A percentile compares a stretch with the other conserved stretches of the same genome.
phyloP scores from a whole-genome alignment of 2,888 invertebrate species.

The Micropterix aruncella region DNA sequence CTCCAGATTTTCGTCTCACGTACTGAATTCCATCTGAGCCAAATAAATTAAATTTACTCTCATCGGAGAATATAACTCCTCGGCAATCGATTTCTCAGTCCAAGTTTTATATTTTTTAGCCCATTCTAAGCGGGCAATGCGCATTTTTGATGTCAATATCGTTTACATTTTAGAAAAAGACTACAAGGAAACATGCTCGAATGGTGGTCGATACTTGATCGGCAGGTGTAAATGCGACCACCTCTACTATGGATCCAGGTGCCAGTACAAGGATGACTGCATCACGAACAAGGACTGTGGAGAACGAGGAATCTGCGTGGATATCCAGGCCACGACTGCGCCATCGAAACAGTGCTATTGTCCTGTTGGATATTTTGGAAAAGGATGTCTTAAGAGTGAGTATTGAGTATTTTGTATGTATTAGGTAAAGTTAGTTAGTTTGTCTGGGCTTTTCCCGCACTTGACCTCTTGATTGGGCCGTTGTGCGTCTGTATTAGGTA shows the following conservation, averaged over 20 bases:
- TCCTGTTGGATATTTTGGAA: slow-evolving; percentile 77
- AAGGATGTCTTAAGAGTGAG: slow-evolving; percentile 71
- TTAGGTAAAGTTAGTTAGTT: slow-evolving; percentile 1
- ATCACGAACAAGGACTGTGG: slow-evolving; percentile 75
- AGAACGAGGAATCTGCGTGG: slow-evolving; percentile 70
- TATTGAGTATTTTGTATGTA: slow-evolving; percentile 10
- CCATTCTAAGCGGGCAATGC: no score
- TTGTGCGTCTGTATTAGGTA: no score
- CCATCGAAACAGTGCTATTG: slow-evolving; percentile 84
- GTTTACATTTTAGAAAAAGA: slow-evolving; percentile 61
- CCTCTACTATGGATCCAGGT: slow-evolving; percentile 66
- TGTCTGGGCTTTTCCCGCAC: no score
- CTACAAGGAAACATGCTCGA: slow-evolving; percentile 73
- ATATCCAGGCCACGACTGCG: slow-evolving; percentile 63
- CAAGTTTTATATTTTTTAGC: no score
- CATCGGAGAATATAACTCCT: no score
- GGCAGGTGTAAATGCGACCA: slow-evolving; percentile 71
- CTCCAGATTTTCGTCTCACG: no score
- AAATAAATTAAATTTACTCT: no score
- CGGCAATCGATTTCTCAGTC: no score
- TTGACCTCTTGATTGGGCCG: no score
- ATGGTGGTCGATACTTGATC: slow-evolving; percentile 66
- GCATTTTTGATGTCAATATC: no score
- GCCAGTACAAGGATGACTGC: slow-evolving; percentile 86
- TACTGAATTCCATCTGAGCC: no score